Evolutionary conservation across 2,113 vertebrate species (phyloP).

Genomic region (Salvelinus sp.): DNA sequence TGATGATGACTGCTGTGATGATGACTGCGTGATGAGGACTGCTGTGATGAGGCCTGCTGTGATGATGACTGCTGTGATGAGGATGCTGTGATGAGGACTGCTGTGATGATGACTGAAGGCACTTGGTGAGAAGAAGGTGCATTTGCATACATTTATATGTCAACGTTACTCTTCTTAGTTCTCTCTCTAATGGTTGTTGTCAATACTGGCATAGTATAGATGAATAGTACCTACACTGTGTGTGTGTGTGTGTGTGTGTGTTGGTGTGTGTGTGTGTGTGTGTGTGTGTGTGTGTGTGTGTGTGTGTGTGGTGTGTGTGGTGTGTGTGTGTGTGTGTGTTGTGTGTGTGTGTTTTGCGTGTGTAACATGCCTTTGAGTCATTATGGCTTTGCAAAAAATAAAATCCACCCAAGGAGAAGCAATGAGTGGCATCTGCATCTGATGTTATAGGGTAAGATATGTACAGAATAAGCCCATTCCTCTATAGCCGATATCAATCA

Average conservation of each 20-base stretch:
- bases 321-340: too few relatives aligned
- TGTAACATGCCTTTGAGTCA: neutral
- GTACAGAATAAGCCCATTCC: neutral
- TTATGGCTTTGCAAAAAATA: neutral
- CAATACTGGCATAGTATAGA: too few relatives aligned
- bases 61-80: neutral
- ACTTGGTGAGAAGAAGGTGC: slow-evolving; percentile 16
- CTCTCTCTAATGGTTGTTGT: slow-evolving; percentile 40
- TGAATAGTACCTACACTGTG: too few relatives aligned
- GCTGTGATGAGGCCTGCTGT: neutral
- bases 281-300: too few relatives aligned
- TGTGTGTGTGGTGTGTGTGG: neutral
- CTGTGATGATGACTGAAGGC: slow-evolving; percentile 11
- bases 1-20: too few relatives aligned
- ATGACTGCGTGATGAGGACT: neutral
- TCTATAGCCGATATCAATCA: too few relatives aligned
- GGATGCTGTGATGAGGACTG: too few relatives aligned
- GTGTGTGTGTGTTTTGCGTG: too few relatives aligned
- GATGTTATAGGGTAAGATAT: slow-evolving; percentile 1
- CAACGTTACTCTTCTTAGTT: slow-evolving; percentile 31
- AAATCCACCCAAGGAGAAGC: neutral
- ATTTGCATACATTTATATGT: slow-evolving; percentile 62
- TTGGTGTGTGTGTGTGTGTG: too few relatives aligned
- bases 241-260: too few relatives aligned
- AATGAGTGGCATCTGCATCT: neutral